Conservation (phyloP, 1,140 invertebrate genomes). For the Diachasma alloeum region DNA sequence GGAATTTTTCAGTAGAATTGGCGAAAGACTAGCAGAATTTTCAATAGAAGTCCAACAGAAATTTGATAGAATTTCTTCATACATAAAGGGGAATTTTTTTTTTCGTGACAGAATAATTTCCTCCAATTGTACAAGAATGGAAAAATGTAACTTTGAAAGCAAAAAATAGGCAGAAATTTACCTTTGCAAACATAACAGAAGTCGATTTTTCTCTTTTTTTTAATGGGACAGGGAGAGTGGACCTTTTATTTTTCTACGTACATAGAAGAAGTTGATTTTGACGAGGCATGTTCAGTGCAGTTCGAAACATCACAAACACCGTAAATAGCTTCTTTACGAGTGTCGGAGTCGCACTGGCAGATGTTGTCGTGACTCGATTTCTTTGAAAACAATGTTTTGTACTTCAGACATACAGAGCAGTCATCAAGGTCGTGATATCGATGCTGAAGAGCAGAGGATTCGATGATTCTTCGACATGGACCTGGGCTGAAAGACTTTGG, state of each 20-base stretch:
- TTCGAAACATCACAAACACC: slow-evolving; percentile 13
- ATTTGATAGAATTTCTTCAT: too few relatives aligned
- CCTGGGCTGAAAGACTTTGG: not conserved
- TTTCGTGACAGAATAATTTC: too few relatives aligned
- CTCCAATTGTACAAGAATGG: too few relatives aligned
- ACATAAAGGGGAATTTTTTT: too few relatives aligned
- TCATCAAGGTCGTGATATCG: slow-evolving; percentile 44
- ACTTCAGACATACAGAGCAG: slow-evolving; percentile 56
- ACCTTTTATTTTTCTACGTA: slow-evolving; percentile 21
- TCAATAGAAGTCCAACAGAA: too few relatives aligned
- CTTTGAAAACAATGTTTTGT: slow-evolving; percentile 53
- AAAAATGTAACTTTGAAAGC: too few relatives aligned
- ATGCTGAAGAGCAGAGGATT: slow-evolving; percentile 24
- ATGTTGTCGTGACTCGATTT: not conserved
- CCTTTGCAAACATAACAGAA: too few relatives aligned
- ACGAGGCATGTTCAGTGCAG: slow-evolving; percentile 21
- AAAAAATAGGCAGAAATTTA: too few relatives aligned
- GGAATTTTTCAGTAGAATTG: too few relatives aligned
- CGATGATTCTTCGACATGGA: not conserved
- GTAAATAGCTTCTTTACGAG: slow-evolving; percentile 15
- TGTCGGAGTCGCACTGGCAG: slow-evolving; percentile 11
- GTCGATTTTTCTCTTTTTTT: too few relatives aligned
- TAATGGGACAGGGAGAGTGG: too few relatives aligned
- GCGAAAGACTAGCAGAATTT: too few relatives aligned
- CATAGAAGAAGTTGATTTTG: slow-evolving; percentile 35